A percentile compares a stretch with the other conserved stretches of the same genome.
Evolutionary conservation across 2,113 vertebrate species (phyloP).

Genomic region (Glareola pratincola): DNA sequence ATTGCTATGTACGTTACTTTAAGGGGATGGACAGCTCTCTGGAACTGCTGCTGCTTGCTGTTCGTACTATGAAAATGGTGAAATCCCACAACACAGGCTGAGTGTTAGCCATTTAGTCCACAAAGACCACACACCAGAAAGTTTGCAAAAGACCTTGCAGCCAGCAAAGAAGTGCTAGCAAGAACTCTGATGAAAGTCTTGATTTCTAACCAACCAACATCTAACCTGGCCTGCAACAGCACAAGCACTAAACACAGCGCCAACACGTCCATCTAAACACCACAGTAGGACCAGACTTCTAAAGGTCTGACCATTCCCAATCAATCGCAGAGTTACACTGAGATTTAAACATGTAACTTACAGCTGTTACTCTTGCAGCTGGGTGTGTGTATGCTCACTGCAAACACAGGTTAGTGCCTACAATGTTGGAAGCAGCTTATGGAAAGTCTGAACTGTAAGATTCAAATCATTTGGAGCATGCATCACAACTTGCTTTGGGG

Average conservation of each 20-base stretch:
- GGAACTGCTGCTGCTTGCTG: not conserved
- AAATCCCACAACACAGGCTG: not conserved
- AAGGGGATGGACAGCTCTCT: not conserved
- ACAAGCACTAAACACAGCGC: accelerated
- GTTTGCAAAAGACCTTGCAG: not conserved
- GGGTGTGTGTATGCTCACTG: not conserved
- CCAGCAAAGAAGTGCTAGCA: not conserved
- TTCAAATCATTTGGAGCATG: not conserved
- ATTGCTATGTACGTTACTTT: not conserved
- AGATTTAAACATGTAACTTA: not conserved
- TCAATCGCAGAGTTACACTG: not conserved
- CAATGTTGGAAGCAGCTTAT: not conserved
- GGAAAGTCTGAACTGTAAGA: constrained; percentile 20
- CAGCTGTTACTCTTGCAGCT: not conserved
- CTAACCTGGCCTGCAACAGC: not conserved
- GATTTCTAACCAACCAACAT: not conserved
- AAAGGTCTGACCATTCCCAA: not conserved
- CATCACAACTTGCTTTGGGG: constrained; percentile 15
- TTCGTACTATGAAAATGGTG: not conserved
- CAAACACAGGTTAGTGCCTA: not conserved
- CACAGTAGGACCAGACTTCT: not conserved
- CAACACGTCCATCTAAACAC: accelerated
- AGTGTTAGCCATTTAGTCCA: not conserved
- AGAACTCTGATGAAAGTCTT: not conserved
- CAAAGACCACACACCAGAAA: constrained; percentile 7